Evolutionary conservation across 1,140 invertebrate species (phyloP).

Genomic region (Pomacea maculata): DNA sequence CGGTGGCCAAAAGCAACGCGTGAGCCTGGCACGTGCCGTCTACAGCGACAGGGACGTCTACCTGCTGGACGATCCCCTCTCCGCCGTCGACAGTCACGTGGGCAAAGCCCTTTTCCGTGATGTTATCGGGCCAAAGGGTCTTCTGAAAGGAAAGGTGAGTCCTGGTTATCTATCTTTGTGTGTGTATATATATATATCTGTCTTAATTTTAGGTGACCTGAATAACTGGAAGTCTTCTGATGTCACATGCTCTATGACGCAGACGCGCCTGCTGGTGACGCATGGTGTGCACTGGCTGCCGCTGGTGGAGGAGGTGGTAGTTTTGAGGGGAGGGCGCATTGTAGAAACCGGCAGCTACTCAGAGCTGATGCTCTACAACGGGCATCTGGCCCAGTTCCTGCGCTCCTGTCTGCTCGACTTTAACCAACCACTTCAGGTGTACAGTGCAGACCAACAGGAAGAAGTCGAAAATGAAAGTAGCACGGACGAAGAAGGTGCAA

Average conservation of each 20-base stretch:
- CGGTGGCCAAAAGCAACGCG: constrained; percentile 96
- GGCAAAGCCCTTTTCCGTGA: constrained; percentile 44
- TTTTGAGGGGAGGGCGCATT: constrained; percentile 82
- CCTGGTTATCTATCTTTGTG: not conserved
- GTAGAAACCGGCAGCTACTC: constrained; percentile 81
- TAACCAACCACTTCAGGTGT: too few relatives aligned
- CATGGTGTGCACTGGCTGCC: constrained; percentile 71
- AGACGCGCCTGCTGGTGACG: constrained; percentile 60
- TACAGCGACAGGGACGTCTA: constrained; percentile 82
- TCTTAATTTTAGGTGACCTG: constrained; percentile 71
- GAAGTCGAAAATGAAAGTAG: constrained; percentile 33
- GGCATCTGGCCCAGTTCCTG: constrained; percentile 55
- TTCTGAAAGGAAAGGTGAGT: constrained; percentile 67
- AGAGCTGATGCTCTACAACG: constrained; percentile 45
- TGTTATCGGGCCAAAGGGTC: constrained; percentile 62
- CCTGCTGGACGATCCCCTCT: constrained; percentile 52
- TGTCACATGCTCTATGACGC: not conserved
- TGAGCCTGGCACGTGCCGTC: constrained; percentile 91
- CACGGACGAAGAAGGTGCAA: constrained; percentile 35
- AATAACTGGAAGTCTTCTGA: too few relatives aligned
- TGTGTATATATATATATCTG: not conserved
- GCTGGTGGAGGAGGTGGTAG: constrained; percentile 85
- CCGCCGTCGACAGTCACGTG: constrained; percentile 62
- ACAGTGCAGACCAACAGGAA: not conserved
- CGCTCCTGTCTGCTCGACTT: constrained; percentile 29